Evolutionary conservation across 2,888 invertebrate genomes (phyloP), one percentile per base, ranked within the genome.

Genomic region (Acheta domesticus): DNA sequence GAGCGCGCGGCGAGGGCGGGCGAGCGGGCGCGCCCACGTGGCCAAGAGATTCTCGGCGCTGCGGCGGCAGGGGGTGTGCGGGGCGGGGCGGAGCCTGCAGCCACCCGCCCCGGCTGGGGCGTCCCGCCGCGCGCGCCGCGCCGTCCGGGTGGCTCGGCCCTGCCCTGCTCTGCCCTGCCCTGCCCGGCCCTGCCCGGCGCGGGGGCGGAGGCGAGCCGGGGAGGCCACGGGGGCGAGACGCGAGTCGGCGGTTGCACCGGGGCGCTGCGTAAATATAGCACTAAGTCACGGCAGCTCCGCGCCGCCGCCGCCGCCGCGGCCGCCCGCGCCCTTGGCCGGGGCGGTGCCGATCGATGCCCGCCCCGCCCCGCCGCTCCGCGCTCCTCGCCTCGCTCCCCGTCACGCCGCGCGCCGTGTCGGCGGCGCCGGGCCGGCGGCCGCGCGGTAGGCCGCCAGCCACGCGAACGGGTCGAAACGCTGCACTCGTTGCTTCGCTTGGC

Each of bases 401-500:
- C 77, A 20, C 48, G 86, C 86, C 86, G 85, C 86, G 88, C 83
- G 83, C 82, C 84, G 83, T 83, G 88, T 88, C 88, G 89, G 86
- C 87, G 87, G 84, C 83, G 83, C 82, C 84, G 83, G 83, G 88
- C 88, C 88, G 89, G 86, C 87, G 87, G 84, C 82, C 84, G 75
- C 48, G 75, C 50, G 36, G 73, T 36, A 62, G 16, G 50, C 77
- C 20, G 48, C 20, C 48, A 74, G 50, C 36, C n/a, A 21, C 50
- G 49, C 50, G 78, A 62, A 23, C 16, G 79, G 77, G 79, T 79
- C 81, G 80, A 77, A 77, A 75, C 81, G 73, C 80, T 50, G 36
- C 74, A 8, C 36, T 36, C 8, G 8, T 8, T 8, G 36, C 36
- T 36, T 36, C 36, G 36, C 36, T 36, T 36, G 36, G 1, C 36